phyloP scores from a whole-genome alignment of 2,113 vertebrate species.

The Sarotherodon lohbergeri region DNA sequence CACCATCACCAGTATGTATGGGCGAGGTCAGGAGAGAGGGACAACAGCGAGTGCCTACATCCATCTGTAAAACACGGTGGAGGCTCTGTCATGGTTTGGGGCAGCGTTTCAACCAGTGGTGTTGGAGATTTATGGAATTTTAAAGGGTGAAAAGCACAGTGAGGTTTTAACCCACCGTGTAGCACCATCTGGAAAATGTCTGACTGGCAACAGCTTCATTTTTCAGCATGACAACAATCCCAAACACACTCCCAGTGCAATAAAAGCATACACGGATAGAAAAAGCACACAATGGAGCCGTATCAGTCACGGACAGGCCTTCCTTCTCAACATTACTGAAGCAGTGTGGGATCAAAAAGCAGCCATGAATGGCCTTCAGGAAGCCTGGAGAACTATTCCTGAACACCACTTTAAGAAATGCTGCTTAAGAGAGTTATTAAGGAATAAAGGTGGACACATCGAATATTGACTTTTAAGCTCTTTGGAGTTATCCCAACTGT shows the following conservation, averaged over 20 bases:
- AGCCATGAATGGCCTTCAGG: neutral
- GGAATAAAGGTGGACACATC: neutral
- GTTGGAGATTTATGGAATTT: neutral
- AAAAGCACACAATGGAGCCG: neutral
- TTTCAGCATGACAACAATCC: neutral
- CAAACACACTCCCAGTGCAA: neutral
- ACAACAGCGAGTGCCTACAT: neutral
- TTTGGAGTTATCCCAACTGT: neutral
- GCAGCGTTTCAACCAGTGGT: neutral
- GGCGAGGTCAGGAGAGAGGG: neutral
- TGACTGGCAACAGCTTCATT: neutral
- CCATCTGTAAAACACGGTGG: fast-evolving
- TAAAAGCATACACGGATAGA: neutral
- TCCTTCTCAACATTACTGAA: neutral
- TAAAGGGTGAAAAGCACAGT: neutral
- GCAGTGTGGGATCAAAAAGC: neutral
- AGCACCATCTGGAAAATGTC: neutral
- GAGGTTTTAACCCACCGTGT: neutral
- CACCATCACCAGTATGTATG: fast-evolving
- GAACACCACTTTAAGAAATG: neutral
- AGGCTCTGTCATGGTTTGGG: neutral
- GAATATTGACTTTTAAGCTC: neutral
- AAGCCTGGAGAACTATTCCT: neutral
- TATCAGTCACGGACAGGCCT: neutral
- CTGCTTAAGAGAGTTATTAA: neutral